Percentiles rank a stretch among this genome's conserved stretches.
phyloP scores from a whole-genome alignment of 2,888 invertebrate species.

The Pimpla rufipes region DNA sequence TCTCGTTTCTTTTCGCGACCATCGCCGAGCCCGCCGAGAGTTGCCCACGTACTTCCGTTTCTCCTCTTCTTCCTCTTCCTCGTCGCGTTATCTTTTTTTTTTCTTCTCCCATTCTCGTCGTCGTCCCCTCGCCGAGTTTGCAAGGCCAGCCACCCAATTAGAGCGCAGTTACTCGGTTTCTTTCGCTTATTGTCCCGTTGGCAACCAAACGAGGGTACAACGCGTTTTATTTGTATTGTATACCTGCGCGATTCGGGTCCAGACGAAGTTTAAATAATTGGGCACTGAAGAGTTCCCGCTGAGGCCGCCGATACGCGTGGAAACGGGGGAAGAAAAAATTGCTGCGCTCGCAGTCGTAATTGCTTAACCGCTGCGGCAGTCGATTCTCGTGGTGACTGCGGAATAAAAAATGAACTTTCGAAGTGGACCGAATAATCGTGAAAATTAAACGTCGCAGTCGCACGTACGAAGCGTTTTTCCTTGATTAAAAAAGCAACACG shows the following conservation, averaged over 20 bases:
- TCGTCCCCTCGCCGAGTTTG: conserved; percentile 50
- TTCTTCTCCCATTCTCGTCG: too few relatives aligned
- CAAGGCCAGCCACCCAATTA: conserved; percentile 70
- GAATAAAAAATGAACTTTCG: background rate
- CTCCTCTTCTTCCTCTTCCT: conserved; percentile 28
- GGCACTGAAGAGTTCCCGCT: background rate
- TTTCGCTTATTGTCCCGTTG: conserved; percentile 43
- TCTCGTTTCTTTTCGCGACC: conserved; percentile 58
- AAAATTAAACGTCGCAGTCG: too few relatives aligned
- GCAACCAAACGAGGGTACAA: conserved; percentile 28
- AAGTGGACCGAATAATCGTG: too few relatives aligned
- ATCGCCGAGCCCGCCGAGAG: conserved; percentile 50
- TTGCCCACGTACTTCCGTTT: conserved; percentile 62
- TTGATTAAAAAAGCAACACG: too few relatives aligned
- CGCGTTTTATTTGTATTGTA: conserved; percentile 21
- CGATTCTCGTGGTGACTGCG: background rate
- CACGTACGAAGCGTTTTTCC: too few relatives aligned
- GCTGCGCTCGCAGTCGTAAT: background rate
- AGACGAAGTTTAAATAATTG: conserved; percentile 22
- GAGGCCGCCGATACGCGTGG: background rate
- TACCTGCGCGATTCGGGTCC: conserved; percentile 1
- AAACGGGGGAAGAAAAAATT: background rate
- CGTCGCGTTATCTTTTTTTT: conserved; percentile 23
- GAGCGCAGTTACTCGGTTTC: conserved; percentile 47
- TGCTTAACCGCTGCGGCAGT: background rate